These are phyloP conservation scores for Phaedon cochleariae DNA, from an alignment of 2,888 invertebrate species.

Conservation along the genomic window DNA sequence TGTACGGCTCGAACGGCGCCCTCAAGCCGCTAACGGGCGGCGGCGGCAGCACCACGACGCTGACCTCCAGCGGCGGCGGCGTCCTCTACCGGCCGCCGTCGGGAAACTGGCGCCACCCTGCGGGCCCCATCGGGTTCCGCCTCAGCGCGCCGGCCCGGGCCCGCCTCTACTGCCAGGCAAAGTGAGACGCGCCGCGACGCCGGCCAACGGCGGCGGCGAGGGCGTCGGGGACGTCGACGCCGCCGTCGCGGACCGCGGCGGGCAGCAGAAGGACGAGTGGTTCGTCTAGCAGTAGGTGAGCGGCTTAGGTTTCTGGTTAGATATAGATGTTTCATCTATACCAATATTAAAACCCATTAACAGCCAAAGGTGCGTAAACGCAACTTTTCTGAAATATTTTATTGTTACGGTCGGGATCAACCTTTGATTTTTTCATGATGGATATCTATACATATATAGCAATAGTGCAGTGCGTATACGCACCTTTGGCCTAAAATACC, in stretches of 20 bases:
- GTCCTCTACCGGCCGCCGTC: conserved; percentile 69
- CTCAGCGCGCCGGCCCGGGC: conserved; percentile 71
- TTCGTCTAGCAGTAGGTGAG: conserved; percentile 79
- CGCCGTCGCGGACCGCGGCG: conserved; percentile 65
- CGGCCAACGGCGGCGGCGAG: conserved; percentile 50
- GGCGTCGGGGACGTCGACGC: conserved; percentile 26
- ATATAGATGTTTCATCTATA: background rate
- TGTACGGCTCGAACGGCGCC: conserved; percentile 77
- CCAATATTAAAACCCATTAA: too few species aligned
- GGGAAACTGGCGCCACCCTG: conserved; percentile 97
- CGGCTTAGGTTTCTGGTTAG: background rate
- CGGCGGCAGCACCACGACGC: conserved; percentile 68
- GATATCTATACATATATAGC: too few species aligned
- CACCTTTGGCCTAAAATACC: too few species aligned
- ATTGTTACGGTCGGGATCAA: too few species aligned
- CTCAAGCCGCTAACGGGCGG: conserved; percentile 64
- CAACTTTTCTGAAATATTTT: background rate
- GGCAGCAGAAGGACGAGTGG: conserved; percentile 90
- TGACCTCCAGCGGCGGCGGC: conserved; percentile 57
- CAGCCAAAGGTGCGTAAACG: too few species aligned
- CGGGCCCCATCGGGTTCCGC: conserved; percentile 73
- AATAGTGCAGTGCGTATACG: too few species aligned
- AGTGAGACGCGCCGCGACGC: conserved; percentile 64
- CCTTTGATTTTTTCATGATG: too few species aligned
- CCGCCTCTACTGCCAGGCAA: conserved; percentile 79